phyloP scores from a whole-genome alignment of 2,113 vertebrate species.

The Tiliqua scincoides region DNA sequence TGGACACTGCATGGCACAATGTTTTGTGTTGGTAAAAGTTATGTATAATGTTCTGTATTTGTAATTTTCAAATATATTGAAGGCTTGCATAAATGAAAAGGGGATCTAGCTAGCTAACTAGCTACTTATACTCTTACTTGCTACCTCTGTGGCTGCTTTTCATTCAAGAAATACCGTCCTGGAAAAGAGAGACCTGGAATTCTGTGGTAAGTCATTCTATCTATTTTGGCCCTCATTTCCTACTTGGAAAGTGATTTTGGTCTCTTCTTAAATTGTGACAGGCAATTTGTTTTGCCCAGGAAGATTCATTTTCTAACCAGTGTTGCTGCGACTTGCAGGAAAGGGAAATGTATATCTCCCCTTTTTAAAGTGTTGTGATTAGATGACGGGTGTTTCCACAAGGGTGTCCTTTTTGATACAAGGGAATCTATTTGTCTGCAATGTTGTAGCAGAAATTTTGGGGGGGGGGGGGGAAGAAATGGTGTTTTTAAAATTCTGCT shows the following conservation, averaged over 20 bases:
- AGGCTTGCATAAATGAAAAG: no score
- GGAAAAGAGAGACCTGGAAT: not conserved
- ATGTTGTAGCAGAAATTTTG: not conserved
- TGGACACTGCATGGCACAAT: no score
- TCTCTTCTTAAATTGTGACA: not conserved
- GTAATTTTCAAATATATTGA: no score
- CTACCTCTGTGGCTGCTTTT: not conserved
- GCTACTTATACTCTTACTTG: not conserved
- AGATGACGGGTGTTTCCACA: not conserved
- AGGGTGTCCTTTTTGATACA: not conserved
- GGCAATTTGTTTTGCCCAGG: not conserved
- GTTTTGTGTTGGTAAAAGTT: no score
- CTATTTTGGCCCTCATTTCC: not conserved
- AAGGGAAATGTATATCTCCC: not conserved
- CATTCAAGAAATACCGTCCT: not conserved
- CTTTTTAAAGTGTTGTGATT: not conserved
- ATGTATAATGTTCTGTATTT: no score
- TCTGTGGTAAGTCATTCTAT: not conserved
- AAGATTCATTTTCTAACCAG: not conserved
- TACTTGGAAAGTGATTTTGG: not conserved
- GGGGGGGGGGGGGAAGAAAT: no score
- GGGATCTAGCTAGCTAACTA: no score
- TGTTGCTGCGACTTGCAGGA: not conserved
- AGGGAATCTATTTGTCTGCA: not conserved
- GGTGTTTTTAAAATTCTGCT: constrained; percentile 26